Evolutionary conservation across 2,888 invertebrate species (phyloP).

Genomic region (Craniophora ligustri): DNA sequence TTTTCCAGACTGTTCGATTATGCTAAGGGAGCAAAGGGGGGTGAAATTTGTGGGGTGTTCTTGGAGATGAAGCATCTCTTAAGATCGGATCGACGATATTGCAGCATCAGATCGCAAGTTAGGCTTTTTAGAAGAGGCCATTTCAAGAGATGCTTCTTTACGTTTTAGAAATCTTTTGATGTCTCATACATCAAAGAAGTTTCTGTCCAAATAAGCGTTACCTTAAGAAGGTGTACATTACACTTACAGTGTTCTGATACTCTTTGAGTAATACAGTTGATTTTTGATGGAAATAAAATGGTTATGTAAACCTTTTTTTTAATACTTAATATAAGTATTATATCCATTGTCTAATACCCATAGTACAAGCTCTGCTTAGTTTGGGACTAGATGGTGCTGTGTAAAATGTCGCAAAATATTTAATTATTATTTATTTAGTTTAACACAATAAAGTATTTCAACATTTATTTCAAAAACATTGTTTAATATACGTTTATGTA

Average conservation of each 20-base stretch:
- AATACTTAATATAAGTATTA: too few species aligned
- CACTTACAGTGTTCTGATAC: too few species aligned
- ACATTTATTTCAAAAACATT: constrained; percentile 3
- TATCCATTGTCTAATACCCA: too few species aligned
- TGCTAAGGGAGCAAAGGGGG: background rate
- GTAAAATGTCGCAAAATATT: too few species aligned
- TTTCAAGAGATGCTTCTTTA: background rate
- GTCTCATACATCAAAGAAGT: background rate
- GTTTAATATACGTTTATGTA: background rate
- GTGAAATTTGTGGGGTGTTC: constrained; percentile 6
- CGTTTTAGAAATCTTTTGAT: background rate
- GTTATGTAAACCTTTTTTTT: constrained; percentile 14
- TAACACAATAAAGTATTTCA: too few species aligned
- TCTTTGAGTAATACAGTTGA: background rate
- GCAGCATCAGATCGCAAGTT: constrained; percentile 13
- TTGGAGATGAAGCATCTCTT: constrained; percentile 13
- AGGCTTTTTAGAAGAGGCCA: constrained; percentile 26
- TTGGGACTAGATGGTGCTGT: too few species aligned
- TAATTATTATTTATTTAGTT: constrained; percentile 5
- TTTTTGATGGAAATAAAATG: background rate
- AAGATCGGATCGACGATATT: constrained; percentile 27
- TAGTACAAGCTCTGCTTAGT: too few species aligned
- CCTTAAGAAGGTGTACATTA: too few species aligned
- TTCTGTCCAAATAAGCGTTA: background rate
- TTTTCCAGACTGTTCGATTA: constrained; percentile 7